Evolutionary conservation across 23 tunicate genomes (phyloP).

Genomic region (Trididemnum nubilum): DNA sequence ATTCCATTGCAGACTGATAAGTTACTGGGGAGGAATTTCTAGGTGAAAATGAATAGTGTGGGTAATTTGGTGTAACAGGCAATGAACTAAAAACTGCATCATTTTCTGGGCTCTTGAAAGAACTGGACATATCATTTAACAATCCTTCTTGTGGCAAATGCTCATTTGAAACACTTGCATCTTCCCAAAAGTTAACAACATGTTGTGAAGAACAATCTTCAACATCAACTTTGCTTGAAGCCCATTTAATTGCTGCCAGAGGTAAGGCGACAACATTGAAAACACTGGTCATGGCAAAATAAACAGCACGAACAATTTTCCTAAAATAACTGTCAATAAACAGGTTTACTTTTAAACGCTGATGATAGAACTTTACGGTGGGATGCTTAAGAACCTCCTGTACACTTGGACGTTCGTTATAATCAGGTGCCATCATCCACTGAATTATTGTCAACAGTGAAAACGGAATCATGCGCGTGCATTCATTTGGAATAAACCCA

Average conservation of each 20-base stretch:
- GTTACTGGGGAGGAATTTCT: constrained; percentile 75
- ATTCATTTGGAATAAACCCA: constrained; percentile 76
- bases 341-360: neutral
- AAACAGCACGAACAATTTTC: neutral
- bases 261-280: neutral
- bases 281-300: neutral
- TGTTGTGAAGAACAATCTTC: neutral
- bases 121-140: neutral
- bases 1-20: neutral
- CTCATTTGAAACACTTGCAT: neutral
- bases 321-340: neutral
- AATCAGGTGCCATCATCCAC: constrained; percentile 76
- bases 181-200: neutral
- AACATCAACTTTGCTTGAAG: neutral
- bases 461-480: constrained; percentile 33
- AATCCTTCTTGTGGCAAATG: neutral
- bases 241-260: neutral
- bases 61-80: constrained; percentile 48
- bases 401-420: constrained; percentile 44
- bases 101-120: neutral
- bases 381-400: constrained; percentile 60
- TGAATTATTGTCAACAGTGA: constrained; percentile 38
- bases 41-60: constrained; percentile 41
- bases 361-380: neutral
- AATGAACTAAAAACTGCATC: neutral